phyloP scores from a whole-genome alignment of 2,888 invertebrate genomes.

The Noctua comes region DNA sequence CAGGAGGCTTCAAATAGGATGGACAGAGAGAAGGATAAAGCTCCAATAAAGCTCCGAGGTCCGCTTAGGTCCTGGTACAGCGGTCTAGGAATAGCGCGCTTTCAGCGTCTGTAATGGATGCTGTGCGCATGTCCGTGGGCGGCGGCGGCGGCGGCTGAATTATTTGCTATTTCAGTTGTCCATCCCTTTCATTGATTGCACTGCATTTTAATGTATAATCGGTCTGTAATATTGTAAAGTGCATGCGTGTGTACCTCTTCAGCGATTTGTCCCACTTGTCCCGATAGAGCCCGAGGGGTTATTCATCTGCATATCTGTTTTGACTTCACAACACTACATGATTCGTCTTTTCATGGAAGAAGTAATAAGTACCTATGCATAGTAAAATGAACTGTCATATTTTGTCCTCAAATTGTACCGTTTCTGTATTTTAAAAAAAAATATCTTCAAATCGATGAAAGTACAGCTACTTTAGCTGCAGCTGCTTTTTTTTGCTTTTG shows the following conservation, averaged over 20 bases:
- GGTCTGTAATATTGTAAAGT: background rate
- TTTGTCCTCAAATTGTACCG: background rate
- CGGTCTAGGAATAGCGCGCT: conserved; percentile 15
- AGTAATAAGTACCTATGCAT: background rate
- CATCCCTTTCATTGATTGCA: conserved; percentile 1
- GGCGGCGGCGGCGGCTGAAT: background rate
- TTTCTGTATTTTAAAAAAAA: background rate
- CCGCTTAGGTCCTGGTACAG: conserved; percentile 44
- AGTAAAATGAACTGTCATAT: background rate
- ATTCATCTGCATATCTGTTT: background rate
- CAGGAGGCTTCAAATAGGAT: background rate
- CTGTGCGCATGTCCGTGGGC: conserved; percentile 40
- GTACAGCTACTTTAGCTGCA: too few species aligned
- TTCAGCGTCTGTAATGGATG: conserved; percentile 18
- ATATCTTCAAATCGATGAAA: background rate
- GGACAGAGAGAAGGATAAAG: background rate
- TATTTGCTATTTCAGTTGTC: conserved; percentile 34
- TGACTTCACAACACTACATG: background rate
- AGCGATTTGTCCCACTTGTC: background rate
- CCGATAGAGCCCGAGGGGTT: background rate
- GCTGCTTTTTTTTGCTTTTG: too few species aligned
- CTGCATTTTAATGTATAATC: conserved; percentile 27
- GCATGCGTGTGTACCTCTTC: conserved; percentile 8
- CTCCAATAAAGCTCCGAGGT: background rate
- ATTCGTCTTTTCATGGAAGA: background rate